Evolutionary conservation across 1,140 invertebrate genomes (phyloP), one percentile per base, ranked within the genome.

Genomic region (Euura lappo): DNA sequence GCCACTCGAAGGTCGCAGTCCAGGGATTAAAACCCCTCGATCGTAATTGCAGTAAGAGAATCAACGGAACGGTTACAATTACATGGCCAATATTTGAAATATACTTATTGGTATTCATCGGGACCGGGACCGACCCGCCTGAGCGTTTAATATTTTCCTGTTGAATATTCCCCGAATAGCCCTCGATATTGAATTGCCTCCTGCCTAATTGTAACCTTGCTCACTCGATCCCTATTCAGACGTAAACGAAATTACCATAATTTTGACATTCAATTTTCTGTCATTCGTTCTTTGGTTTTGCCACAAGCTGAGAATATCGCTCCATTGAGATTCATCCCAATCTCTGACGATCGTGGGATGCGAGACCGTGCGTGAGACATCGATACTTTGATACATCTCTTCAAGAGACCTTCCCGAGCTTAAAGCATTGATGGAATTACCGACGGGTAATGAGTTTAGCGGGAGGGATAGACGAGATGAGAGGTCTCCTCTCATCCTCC

Each of bases 151-250:
- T 86, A 83, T 84, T 76, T 72, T 78, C 74, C 76, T 82, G 79
- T 84, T 84, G 84, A 87, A 87, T 87, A 86, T 87, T 87, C 85
- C 74, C 70, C 74, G 79, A 84, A 85, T 84, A 77, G 84, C 81
- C 79, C 81, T 81, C 81, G 84, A 86, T 87, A 87, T 87, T 87
- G 84, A 87, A 87, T 87, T 86, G 84, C 81, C 81, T 84, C 69
- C 81, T 80, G 80, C 85, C 83, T 87, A 87, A 87, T 87, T 87
- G 85, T 87, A 86, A 83, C 85, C 79, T 83, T 79, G 75, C 84
- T 81, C 81, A 70, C 77, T 79, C 79, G 73, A 79, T 78, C 81
- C 78, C 78, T 76, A 81, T 85, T 86, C 83, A 84, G 80, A 86
- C 82, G 84, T 86, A 85, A 85, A 82, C 81, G 82, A 70, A 75